Conservation (phyloP, 2,113 vertebrate species). For the Malurus melanocephalus region DNA sequence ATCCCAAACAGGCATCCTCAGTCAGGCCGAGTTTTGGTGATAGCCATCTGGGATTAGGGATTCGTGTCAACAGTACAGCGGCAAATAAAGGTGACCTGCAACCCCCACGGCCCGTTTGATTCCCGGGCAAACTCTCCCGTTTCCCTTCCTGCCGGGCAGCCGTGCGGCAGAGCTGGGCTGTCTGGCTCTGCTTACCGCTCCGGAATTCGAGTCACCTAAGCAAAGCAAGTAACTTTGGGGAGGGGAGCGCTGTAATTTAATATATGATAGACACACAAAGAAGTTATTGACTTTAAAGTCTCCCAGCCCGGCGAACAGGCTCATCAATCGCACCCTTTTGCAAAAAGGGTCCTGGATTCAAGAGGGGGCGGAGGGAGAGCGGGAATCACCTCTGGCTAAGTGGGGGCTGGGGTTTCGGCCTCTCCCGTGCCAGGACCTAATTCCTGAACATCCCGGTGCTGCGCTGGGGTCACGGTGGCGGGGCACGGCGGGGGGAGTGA, state of each 20-base stretch:
- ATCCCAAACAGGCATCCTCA: neutral
- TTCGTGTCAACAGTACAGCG: neutral
- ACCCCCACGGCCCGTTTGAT: neutral
- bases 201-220: constrained; percentile 5
- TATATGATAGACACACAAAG: constrained; percentile 13
- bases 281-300: constrained; percentile 12
- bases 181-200: neutral
- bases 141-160: neutral
- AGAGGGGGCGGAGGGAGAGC: neutral
- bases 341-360: neutral
- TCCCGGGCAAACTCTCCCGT: neutral
- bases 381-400: neutral
- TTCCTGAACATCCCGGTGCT: neutral
- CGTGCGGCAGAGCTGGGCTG: neutral
- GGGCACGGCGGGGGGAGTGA: neutral
- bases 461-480: neutral
- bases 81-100: constrained; percentile 25
- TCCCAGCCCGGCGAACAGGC: neutral
- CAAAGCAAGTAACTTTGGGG: neutral
- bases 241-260: neutral
- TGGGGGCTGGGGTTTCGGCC: neutral
- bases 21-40: neutral
- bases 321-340: constrained; percentile 4
- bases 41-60: neutral
- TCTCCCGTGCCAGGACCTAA: neutral